A percentile compares a stretch with the other conserved stretches of the same genome.
Conservation (phyloP, 92 coral and sea anemone species). For the Porites divaricata region DNA sequence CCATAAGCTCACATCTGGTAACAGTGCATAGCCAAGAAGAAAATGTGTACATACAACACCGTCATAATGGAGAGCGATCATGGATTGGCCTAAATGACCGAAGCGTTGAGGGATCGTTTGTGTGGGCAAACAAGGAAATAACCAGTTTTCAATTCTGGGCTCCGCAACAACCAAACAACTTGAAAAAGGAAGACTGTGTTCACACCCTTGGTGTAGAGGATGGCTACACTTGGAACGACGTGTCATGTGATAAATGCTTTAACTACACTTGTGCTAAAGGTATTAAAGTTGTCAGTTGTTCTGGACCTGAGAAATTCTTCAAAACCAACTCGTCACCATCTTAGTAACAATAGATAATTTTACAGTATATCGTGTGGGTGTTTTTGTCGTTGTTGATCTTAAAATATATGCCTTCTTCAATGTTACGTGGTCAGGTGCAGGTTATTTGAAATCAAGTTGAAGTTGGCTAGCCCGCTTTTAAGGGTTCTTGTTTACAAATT, state of each 20-base stretch:
- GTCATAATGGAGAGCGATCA: slow-evolving; percentile 40
- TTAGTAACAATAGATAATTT: too few relatives aligned
- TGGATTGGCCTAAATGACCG: slow-evolving; percentile 54
- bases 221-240: neutral
- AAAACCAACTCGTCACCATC: too few relatives aligned
- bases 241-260: neutral
- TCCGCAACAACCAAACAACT: neutral
- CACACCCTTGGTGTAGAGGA: slow-evolving; percentile 28
- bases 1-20: too few relatives aligned
- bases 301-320: too few relatives aligned
- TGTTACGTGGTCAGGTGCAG: too few relatives aligned
- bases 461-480: too few relatives aligned
- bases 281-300: neutral
- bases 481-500: too few relatives aligned
- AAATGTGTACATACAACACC: slow-evolving; percentile 60
- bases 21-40: neutral
- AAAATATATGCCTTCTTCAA: too few relatives aligned
- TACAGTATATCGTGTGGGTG: too few relatives aligned
- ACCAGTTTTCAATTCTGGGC: slow-evolving; percentile 36
- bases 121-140: slow-evolving; percentile 19
- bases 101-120: neutral
- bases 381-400: too few relatives aligned
- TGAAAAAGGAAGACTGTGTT: neutral
- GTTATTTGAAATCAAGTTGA: too few relatives aligned
- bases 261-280: slow-evolving; percentile 36